Percentiles rank a stretch among this genome's conserved stretches.
Evolutionary conservation across 2,113 vertebrate species (phyloP).

Genomic region (Hippolais icterina): DNA sequence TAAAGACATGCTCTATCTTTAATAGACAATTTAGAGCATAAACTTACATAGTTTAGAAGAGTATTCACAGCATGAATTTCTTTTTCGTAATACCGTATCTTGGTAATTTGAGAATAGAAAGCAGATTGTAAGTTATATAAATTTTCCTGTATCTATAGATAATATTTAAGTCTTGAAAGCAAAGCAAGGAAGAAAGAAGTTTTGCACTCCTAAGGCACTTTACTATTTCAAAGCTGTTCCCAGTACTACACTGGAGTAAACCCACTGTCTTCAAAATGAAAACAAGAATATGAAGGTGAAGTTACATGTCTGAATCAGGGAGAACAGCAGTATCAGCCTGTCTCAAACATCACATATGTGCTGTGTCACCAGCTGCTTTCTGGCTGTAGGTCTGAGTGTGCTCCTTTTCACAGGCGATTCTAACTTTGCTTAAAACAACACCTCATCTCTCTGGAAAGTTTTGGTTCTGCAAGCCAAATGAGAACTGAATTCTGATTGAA

Average conservation of each 20-base stretch:
- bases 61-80: neutral
- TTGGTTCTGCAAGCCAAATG: neutral
- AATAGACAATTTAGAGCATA: neutral
- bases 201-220: neutral
- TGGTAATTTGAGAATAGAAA: neutral
- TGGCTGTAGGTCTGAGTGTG: neutral
- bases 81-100: neutral
- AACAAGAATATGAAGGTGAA: neutral
- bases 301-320: neutral
- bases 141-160: neutral
- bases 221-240: neutral
- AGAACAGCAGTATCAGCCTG: neutral
- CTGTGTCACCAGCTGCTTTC: neutral
- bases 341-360: neutral
- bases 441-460: neutral
- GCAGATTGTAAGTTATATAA: neutral
- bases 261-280: neutral
- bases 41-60: neutral
- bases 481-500: neutral
- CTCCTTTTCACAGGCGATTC: neutral
- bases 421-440: neutral
- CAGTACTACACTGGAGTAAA: neutral
- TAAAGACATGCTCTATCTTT: neutral
- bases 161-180: neutral
- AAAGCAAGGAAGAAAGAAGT: neutral